These are phyloP conservation scores for Lagopus leucura DNA, from an alignment of 2,113 vertebrate species.

Conservation along the genomic window DNA sequence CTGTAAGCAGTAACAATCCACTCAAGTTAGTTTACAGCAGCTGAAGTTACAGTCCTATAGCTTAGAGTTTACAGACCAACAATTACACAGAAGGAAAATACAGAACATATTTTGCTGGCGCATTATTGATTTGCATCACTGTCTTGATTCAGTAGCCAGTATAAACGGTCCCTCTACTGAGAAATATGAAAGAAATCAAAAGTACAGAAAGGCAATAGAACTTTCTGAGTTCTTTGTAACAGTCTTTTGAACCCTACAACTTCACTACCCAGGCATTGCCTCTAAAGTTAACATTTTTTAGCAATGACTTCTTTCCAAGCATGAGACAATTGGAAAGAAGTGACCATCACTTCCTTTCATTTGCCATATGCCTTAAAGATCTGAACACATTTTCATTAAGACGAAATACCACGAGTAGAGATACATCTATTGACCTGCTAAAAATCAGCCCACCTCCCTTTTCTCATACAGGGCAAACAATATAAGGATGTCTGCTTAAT, in stretches of 20 bases:
- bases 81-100: background rate
- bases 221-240: background rate
- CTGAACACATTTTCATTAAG: background rate
- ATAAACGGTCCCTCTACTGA: background rate
- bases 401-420: background rate
- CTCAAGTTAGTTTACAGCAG: background rate
- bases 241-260: background rate
- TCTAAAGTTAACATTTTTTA: background rate
- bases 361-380: background rate
- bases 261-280: background rate
- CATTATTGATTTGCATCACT: background rate
- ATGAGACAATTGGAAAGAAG: background rate
- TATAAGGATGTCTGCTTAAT: background rate
- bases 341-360: background rate
- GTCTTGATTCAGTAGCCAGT: background rate
- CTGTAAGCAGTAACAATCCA: background rate
- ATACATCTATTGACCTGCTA: background rate
- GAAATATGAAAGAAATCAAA: accelerated
- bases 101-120: background rate
- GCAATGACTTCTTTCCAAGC: background rate
- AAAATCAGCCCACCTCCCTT: background rate
- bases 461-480: background rate
- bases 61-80: background rate
- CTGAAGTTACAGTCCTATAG: accelerated
- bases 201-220: background rate